Evolutionary conservation across 2,113 vertebrate genomes (phyloP).

Genomic region (Cyanistes caeruleus): DNA sequence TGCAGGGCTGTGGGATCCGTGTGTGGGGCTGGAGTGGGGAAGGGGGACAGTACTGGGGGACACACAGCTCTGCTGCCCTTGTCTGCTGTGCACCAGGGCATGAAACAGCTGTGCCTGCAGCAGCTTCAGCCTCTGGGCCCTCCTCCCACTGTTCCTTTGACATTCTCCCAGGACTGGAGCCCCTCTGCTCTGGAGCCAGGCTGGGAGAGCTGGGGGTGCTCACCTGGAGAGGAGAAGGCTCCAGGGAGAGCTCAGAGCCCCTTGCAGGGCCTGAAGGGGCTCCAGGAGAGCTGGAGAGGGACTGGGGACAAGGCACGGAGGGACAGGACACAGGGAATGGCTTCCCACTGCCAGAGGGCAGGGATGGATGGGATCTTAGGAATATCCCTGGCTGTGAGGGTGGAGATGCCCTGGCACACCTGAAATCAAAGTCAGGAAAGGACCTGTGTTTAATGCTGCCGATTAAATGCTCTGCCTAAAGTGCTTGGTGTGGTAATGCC

Average conservation of each 20-base stretch:
- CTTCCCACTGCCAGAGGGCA: background rate
- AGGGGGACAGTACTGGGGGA: fast-evolving
- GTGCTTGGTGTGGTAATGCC: background rate
- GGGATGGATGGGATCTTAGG: fast-evolving
- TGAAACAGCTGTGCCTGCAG: background rate
- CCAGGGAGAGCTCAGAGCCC: background rate
- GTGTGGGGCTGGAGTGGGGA: background rate
- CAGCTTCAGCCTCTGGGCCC: background rate
- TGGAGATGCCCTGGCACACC: background rate
- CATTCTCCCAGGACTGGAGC: background rate
- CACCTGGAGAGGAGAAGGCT: background rate
- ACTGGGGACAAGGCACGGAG: background rate
- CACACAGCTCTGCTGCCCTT: background rate
- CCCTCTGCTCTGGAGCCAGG: background rate
- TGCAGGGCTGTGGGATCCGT: background rate
- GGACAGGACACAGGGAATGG: background rate
- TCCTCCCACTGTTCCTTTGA: background rate
- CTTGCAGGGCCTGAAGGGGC: background rate
- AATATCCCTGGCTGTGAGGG: background rate
- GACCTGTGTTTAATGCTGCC: background rate
- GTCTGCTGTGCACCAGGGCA: fast-evolving
- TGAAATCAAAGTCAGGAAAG: background rate
- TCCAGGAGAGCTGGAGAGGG: background rate
- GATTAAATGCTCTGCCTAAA: background rate
- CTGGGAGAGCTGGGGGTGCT: background rate